Evolutionary conservation across 2,888 invertebrate species (phyloP).

Genomic region (Sipha maydis): DNA sequence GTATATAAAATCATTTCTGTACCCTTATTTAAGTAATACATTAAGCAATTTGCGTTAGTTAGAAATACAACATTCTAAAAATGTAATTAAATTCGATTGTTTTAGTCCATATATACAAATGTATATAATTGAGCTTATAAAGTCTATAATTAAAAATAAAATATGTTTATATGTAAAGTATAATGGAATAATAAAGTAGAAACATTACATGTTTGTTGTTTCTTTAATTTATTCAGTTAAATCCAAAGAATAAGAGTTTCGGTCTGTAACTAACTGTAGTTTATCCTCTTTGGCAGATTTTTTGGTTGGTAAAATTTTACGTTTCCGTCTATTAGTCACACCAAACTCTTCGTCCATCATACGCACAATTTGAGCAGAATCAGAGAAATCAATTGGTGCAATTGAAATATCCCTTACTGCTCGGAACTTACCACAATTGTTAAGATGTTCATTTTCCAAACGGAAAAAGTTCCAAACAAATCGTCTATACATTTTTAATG

Average conservation of each 20-base stretch:
- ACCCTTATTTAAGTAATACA: conserved; percentile 54
- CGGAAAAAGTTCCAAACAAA: conserved; percentile 93
- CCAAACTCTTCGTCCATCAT: conserved; percentile 74
- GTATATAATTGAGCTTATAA: conserved; percentile 49
- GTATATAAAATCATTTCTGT: conserved; percentile 45
- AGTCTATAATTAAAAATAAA: conserved; percentile 36
- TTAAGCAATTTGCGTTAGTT: conserved; percentile 30
- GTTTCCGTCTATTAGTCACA: conserved; percentile 68
- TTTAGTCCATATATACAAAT: conserved; percentile 18
- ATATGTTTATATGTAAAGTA: background rate
- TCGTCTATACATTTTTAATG: conserved; percentile 68
- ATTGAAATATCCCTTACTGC: conserved; percentile 87
- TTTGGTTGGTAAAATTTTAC: conserved; percentile 64
- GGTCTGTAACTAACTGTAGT: conserved; percentile 45
- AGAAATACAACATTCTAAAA: conserved; percentile 38
- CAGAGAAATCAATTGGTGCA: conserved; percentile 80
- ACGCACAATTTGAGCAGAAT: conserved; percentile 73
- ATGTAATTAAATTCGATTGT: conserved; percentile 50
- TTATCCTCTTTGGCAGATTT: conserved; percentile 65
- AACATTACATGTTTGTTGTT: conserved; percentile 2
- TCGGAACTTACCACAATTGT: conserved; percentile 89
- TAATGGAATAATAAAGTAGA: conserved; percentile 54
- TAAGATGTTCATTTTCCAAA: conserved; percentile 87
- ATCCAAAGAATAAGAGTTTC: conserved; percentile 42
- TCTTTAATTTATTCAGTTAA: conserved; percentile 35